Base-by-base conservation (phyloP, 1,140 invertebrate genomes). In the Drosophila nigrodunni region DNA sequence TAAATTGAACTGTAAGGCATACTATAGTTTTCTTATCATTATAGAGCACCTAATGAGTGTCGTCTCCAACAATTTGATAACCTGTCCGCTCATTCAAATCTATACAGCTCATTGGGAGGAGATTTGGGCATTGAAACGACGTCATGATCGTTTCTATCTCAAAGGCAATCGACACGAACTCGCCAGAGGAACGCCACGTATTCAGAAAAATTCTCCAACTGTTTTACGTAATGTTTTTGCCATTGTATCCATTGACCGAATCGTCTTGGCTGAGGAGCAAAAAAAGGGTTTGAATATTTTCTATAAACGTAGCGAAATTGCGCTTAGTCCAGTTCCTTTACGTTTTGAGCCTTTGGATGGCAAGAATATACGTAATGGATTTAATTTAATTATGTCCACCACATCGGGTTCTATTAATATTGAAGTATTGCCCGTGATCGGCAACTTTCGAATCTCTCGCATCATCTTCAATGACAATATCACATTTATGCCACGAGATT, bases 21-120 rank as follows among this genome's bases (percentile, higher is more conserved):
- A 2, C 10, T 11, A 54, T 44, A 15, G 2, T 3, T 0, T 10
- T 21, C 13, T 5, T 0, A 8, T 34, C 5, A 34, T 5, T 13
- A 7, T 37, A 86, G 82, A 86, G 11, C 4, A 39, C 0, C 50
- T 87, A 7, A 87, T 87, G 39, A 18, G 9, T 0, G n/a, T 25
- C 7, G 30, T 76, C 1, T 39, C 60, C 0, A 15, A 11, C 2
- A 52, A 54, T 35, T 59, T 88, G 1, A 6, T 0, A 3, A 7
- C 11, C 18, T 87, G 83, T 18, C 18, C 39, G 0, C 41, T 78
- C 1, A 13, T 89, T 0, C 85, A 89, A 3, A 21, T 78, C 5
- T 88, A 88, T 5, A 89, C 85, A 6, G 81, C 65, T 0, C 52
- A 68, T 7, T 15, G 15, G 7, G 80, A 83, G 59, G 49, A 55